Conservation (phyloP, 2,113 vertebrate genomes). For the Mus spicilegus region DNA sequence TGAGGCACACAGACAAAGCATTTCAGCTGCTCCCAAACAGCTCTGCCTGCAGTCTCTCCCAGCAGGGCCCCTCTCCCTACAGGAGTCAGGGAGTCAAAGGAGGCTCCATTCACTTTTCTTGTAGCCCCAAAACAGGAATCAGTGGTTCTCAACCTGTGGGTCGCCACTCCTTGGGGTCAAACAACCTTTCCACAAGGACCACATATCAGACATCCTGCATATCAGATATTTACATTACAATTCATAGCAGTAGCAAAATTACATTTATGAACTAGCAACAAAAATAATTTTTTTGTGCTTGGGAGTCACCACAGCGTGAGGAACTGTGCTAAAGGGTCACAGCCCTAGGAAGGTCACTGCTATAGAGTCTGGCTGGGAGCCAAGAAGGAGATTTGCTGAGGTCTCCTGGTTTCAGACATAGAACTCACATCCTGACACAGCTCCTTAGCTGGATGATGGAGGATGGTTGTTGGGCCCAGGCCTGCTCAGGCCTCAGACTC, state of each 20-base stretch:
- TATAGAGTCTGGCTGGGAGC: neutral
- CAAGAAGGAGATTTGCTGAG: neutral
- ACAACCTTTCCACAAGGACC: no score
- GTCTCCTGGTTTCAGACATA: neutral
- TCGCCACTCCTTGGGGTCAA: no score
- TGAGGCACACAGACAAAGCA: neutral
- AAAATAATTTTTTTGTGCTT: neutral
- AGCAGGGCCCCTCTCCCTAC: neutral
- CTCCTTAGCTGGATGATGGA: accelerated
- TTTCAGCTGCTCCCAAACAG: accelerated
- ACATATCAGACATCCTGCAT: neutral
- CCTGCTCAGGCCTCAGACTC: neutral
- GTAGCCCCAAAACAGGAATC: neutral
- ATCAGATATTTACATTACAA: neutral
- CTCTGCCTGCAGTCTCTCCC: neutral
- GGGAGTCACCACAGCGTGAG: neutral
- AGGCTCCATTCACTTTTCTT: accelerated
- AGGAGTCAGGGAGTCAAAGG: neutral
- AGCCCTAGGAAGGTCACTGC: neutral
- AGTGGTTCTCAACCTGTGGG: neutral
- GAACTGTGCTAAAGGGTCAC: neutral
- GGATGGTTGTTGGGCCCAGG: neutral
- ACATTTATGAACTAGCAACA: neutral
- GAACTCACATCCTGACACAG: neutral
- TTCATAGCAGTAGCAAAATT: neutral